These are phyloP conservation scores for Oligia fasciuncula DNA, from an alignment of 2,888 invertebrate genomes.

Conservation along the genomic window DNA sequence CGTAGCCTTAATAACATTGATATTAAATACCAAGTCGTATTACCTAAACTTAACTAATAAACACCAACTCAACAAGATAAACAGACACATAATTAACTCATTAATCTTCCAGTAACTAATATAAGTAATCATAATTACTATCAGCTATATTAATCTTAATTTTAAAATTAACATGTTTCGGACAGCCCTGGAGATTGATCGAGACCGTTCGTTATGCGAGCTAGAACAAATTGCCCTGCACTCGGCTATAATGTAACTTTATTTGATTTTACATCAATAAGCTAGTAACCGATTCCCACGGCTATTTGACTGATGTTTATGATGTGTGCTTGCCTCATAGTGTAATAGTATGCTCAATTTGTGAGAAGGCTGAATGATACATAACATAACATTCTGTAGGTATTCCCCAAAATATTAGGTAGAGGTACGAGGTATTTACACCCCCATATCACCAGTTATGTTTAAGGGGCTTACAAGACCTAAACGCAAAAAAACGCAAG, in stretches of 20 bases:
- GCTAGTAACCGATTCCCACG: conserved; percentile 56
- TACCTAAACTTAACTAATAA: not conserved
- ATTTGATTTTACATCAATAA: conserved; percentile 64
- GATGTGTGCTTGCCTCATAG: conserved; percentile 33
- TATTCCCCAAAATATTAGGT: not conserved
- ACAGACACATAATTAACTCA: conserved; percentile 4
- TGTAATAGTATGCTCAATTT: too few species aligned
- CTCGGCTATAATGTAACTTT: conserved; percentile 49
- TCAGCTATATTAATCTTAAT: not conserved
- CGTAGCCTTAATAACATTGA: not conserved
- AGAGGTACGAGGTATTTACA: too few species aligned
- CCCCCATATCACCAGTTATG: too few species aligned
- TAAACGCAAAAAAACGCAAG: too few species aligned
- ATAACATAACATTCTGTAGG: not conserved
- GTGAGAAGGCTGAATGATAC: not conserved
- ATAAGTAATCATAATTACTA: not conserved
- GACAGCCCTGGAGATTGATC: conserved; percentile 59
- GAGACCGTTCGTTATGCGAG: conserved; percentile 45
- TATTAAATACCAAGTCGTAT: conserved; percentile 8
- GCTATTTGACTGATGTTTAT: conserved; percentile 34
- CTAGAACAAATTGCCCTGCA: conserved; percentile 58
- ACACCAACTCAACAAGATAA: not conserved
- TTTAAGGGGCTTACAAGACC: too few species aligned
- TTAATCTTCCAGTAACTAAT: not conserved
- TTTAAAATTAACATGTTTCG: not conserved